Evolutionary conservation across 2,113 vertebrate genomes (phyloP), one percentile per base, ranked within the genome.

Genomic region (Fregetta grallaria): DNA sequence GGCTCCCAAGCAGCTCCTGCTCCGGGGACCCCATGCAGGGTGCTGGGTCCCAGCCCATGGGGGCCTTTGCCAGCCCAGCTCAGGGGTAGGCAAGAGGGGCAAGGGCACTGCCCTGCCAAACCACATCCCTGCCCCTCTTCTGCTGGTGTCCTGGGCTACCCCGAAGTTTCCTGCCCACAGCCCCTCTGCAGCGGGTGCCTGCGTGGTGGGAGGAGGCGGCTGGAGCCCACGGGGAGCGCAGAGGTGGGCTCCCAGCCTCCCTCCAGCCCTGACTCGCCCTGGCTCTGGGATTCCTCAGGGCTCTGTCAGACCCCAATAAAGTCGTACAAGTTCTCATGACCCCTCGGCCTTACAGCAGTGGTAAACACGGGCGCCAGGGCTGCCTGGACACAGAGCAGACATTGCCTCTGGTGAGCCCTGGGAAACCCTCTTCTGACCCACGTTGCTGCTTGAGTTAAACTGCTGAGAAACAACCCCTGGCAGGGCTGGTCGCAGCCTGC

Each of bases 301-400:
- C 40, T 89, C 72, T 95, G 88, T 93, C 96, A 96, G 86, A 85
- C 83, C 83, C 86, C 86, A 94, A 15, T 96, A 95, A 94, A 96
- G 56, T 42, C 12, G 5, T 63, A 74, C 76, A 45, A 40, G 68
- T 94, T 97, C 94, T 97, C 96, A 92, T 85, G 96, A 97, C 91
- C 94, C 83, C 80, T 61, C 1, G 4, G 90, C 92, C 82, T 63
- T 22, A 10, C 26, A 59, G 92, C 7, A 0, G 55, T 44, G 68
- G 71, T 76, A 50, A 95, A 84, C 0, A 1, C 1, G 13, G 50
- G 59, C 1, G 0, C 65, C 0, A 0, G 13, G 30, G 72, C 72
- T 91, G 73, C 49, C 68, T 65, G 86, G 92, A 89, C 89, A 89
- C 68, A 91, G 94, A 94, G 63, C 88, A 96, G 95, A 92, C 47